phyloP scores from a whole-genome alignment of 2,113 vertebrate species.

The Mirounga angustirostris region DNA sequence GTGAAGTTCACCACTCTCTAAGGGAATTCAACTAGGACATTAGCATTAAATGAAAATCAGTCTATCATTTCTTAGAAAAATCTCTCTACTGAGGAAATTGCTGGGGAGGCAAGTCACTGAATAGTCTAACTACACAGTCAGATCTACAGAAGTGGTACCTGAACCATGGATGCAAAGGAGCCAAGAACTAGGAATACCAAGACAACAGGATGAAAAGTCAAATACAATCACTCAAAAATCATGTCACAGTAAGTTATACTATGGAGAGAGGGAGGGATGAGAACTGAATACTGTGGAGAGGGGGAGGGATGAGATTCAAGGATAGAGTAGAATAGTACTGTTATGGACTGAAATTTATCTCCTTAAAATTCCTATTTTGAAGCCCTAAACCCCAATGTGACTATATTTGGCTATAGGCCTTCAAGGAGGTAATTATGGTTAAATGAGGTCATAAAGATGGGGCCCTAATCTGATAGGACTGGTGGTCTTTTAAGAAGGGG shows the following conservation, averaged over 20 bases:
- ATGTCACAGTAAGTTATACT: neutral
- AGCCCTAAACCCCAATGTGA: neutral
- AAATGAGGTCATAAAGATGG: neutral
- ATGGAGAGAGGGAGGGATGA: neutral
- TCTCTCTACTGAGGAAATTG: neutral
- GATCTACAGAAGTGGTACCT: neutral
- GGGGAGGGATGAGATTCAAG: neutral
- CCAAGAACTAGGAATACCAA: neutral
- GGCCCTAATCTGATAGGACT: neutral
- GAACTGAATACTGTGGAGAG: neutral
- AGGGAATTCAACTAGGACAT: neutral
- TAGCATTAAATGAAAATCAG: slow-evolving; percentile 36
- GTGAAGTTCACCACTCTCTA: neutral
- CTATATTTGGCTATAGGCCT: neutral
- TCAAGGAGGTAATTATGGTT: neutral
- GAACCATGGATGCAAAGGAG: neutral
- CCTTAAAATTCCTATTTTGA: slow-evolving; percentile 17
- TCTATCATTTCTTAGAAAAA: neutral
- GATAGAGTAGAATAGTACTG: neutral
- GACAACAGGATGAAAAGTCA: neutral
- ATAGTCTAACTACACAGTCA: neutral
- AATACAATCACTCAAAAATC: neutral
- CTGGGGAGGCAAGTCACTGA: neutral
- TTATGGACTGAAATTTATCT: neutral
- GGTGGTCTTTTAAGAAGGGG: neutral